These are phyloP conservation scores for Busseola fusca DNA, from an alignment of 2,888 invertebrate species.

Conservation along the genomic window DNA sequence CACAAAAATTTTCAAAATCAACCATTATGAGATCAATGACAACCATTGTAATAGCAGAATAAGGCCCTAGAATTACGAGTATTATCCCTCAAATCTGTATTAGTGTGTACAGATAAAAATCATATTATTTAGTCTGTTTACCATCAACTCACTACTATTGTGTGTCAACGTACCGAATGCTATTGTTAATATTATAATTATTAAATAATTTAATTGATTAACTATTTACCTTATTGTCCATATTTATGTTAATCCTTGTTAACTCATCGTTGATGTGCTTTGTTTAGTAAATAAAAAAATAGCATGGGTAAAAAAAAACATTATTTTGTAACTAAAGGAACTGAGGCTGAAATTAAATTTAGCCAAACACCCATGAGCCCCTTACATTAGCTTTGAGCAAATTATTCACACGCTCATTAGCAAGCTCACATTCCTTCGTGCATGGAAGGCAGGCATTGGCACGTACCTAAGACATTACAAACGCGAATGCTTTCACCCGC, in stretches of 20 bases:
- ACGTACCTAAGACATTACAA: slow-evolving; percentile 12
- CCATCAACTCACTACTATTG: too few relatives aligned
- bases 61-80: too few relatives aligned
- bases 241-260: background rate
- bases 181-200: background rate
- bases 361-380: slow-evolving; percentile 5
- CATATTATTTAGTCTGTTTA: background rate
- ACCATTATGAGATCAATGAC: too few relatives aligned
- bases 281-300: background rate
- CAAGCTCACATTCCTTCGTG: slow-evolving; percentile 36
- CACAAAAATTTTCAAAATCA: too few relatives aligned
- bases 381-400: slow-evolving; percentile 10
- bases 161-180: background rate
- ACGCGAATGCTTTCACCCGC: slow-evolving; percentile 18
- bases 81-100: too few relatives aligned
- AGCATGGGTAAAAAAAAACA: background rate
- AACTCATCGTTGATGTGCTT: background rate
- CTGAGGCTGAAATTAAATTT: slow-evolving; percentile 9
- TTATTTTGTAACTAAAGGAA: background rate
- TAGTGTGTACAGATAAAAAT: background rate
- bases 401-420: slow-evolving; percentile 42
- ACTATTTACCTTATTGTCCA: too few relatives aligned
- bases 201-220: too few relatives aligned
- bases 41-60: too few relatives aligned
- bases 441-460: background rate